Evolutionary conservation across 2,888 invertebrate species (phyloP), one percentile per base, ranked within the genome.

Genomic region (Electrophaes corylata): DNA sequence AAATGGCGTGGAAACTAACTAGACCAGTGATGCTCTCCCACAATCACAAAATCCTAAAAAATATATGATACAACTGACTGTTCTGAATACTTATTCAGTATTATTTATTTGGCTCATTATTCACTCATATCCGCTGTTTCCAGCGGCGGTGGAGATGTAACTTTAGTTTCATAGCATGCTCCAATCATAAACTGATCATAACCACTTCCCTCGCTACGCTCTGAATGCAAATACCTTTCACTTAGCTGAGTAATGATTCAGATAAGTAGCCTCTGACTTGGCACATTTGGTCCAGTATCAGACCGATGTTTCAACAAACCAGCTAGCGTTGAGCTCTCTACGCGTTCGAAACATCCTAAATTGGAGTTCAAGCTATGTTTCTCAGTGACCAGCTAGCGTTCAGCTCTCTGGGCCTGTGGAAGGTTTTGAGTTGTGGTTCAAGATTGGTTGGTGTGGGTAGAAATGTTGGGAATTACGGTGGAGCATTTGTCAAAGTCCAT

Each of bases 401-500:
- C 39, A 52, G 1, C 55, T 16, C 2, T 16, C 4, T 10, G 37
- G 0, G 16, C 10, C 16, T 37, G 3, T 37, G 10, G 37, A 14
- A 16, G 6, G 8, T 37, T 8, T 14, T 16, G 16, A 6, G 8
- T 20, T 47, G 64, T 43, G 71, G 84, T 51, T 77, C 84, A 61
- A 43, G 47, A 26, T 66, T 62, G 23, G 60, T 6, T 76, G 78
- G 85, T 46, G 26, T 26, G 43, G 43, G 60, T 63, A 29, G 60
- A 71, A 76, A 79, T 78, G 76, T 78, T 72, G 75, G 76, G 72
- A 85, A 82, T 84, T 84, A 86, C 84, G 80, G 81, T 60, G 55
- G 67, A 68, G 75, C 81, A 86, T 87, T 87, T 84, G 85, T 87
- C 87, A 86, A 83, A 83, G 87, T 86, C 83, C 70, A 75, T 77